Base-by-base conservation (phyloP, 2,888 invertebrate species). In the Portevinia maculata region DNA sequence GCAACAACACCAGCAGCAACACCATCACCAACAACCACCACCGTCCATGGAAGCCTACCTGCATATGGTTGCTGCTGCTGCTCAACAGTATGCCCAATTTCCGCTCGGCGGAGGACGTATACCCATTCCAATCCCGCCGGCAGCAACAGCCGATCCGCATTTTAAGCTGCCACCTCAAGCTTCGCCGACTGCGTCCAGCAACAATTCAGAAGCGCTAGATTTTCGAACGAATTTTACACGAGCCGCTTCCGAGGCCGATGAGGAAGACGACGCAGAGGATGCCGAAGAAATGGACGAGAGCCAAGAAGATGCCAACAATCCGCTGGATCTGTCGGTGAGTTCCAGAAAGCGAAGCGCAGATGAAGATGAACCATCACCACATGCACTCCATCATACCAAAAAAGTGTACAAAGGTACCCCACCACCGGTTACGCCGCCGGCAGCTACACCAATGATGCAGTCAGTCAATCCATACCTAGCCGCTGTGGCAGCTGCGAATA, bases 11-110 rank as follows among this genome's bases (percentile, higher is more conserved):
- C 93, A 37, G 90, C 73, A 70, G 0, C 79, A 79, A 0, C 75
- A 75, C 3, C 81, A 81, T 19, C 76, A 76, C 28, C 86, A 86
- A 15, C 88, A 87, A 30, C 95, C 95, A 89, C 94, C 95, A 19
- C 95, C 95, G 50, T 95, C 95, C 3, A 95, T 96, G 92, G 96
- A 96, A 78, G 96, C 96, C n/a, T 96, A 96, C 89, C 92, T 96
- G 74, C 94, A 94, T 76, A 89, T 89, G 90, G 94, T 94, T 3
- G 94, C 94, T 15, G 94, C 94, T 5, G 94, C 94, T 1, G 94
- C 94, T 1, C 94, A 94, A 85, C 95, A 95, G 85, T 95, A 96
- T 89, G 93, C 95, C 69, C 83, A 83, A 17, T 92, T 94, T 74
- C 93, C 96, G 74, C 92, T 96, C 89, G 94, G 94, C 44, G 88